Conservation (phyloP, 1,140 invertebrate species). For the Bemisia tabaci region DNA sequence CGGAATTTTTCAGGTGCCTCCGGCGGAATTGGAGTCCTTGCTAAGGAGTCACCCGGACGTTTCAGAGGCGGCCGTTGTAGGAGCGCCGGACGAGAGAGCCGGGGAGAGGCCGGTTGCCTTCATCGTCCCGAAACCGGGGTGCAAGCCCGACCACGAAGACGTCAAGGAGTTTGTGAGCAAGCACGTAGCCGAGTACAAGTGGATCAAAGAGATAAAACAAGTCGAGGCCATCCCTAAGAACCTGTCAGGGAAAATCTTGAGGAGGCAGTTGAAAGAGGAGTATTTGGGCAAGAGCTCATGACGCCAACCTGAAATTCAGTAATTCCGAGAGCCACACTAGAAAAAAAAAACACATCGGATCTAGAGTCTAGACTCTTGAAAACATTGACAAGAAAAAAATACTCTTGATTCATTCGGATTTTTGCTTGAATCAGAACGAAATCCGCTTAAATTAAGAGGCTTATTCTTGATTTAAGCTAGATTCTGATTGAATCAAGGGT, state of each 20-base stretch:
- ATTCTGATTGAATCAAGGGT: no score
- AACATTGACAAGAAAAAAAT: no score
- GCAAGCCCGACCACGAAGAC: slow-evolving; percentile 32
- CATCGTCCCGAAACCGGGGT: slow-evolving; percentile 38
- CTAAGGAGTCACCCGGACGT: slow-evolving; percentile 48
- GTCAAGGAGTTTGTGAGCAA: slow-evolving; percentile 40
- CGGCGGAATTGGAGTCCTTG: slow-evolving; percentile 54
- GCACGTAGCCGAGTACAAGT: slow-evolving; percentile 6
- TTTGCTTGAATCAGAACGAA: no score
- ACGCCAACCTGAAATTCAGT: no score
- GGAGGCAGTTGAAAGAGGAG: slow-evolving; percentile 38
- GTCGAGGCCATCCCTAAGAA: slow-evolving; percentile 31
- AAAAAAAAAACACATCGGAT: no score
- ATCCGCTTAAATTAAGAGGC: no score
- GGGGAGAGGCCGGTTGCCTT: slow-evolving; percentile 50
- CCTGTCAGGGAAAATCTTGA: slow-evolving; percentile 57
- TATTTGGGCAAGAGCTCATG: no score
- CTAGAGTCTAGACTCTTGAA: no score
- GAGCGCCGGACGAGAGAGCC: slow-evolving; percentile 42
- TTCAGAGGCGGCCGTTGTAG: slow-evolving; percentile 54
- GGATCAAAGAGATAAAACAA: background rate
- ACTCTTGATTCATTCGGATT: no score
- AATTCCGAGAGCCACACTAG: no score
- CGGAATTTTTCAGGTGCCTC: slow-evolving; percentile 36
- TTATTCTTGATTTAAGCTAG: no score